Evolutionary conservation across 2,888 invertebrate species (phyloP).

Genomic region (Plebejus melissa): DNA sequence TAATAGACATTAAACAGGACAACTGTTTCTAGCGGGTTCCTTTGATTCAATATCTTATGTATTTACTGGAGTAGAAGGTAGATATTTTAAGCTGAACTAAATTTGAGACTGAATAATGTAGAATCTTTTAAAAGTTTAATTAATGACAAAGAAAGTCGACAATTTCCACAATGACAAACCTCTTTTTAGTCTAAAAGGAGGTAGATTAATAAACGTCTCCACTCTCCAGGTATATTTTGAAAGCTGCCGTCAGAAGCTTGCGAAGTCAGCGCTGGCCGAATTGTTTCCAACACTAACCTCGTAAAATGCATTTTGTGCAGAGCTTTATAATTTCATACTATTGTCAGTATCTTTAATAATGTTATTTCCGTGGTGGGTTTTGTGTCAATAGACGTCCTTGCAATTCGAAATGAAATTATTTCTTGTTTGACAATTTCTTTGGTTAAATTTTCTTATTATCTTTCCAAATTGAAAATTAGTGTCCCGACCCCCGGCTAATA

Average conservation of each 20-base stretch:
- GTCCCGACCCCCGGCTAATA: not conserved
- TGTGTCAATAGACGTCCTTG: not conserved
- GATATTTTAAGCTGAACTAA: no score
- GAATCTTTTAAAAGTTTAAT: not conserved
- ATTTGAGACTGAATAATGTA: no score
- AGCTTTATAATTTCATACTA: not conserved
- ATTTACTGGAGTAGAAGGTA: no score
- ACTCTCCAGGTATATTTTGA: slow-evolving; percentile 10
- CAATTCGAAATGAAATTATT: not conserved
- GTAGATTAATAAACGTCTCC: slow-evolving; percentile 2
- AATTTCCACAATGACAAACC: not conserved
- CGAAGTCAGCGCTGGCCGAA: not conserved
- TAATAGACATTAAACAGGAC: not conserved
- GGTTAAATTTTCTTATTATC: not conserved
- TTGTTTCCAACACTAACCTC: slow-evolving; percentile 1
- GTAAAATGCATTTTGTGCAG: slow-evolving; percentile 9
- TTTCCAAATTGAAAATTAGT: not conserved
- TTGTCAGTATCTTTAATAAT: slow-evolving; percentile 3
- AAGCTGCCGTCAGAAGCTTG: not conserved
- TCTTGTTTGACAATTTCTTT: not conserved
- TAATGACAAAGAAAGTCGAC: not conserved
- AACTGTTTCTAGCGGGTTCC: not conserved
- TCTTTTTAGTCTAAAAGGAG: not conserved
- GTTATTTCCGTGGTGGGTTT: not conserved
- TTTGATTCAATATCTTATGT: not conserved